Evolutionary conservation across 2,888 invertebrate genomes (phyloP).

Genomic region (Cistogaster globosa): DNA sequence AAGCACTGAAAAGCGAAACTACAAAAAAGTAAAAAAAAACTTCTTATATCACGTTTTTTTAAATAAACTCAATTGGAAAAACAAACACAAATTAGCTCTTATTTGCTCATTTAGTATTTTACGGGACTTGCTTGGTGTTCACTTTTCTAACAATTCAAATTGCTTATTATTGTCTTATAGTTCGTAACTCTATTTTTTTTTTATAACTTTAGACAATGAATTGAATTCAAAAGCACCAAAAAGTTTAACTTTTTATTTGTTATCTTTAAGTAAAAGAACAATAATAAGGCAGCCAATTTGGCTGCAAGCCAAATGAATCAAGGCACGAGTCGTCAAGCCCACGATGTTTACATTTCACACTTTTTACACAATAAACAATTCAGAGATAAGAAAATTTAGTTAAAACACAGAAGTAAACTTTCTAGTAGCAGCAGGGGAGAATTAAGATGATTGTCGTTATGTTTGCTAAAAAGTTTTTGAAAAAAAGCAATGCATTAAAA

Average conservation of each 20-base stretch:
- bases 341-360: neutral
- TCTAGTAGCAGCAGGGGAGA: neutral
- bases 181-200: neutral
- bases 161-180: neutral
- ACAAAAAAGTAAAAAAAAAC: too few species aligned
- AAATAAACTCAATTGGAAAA: too few species aligned
- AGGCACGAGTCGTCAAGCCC: neutral
- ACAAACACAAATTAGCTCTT: too few species aligned
- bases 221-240: neutral
- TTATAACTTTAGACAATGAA: too few species aligned
- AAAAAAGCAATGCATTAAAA: too few species aligned
- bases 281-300: slow-evolving; percentile 19
- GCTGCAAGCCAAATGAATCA: slow-evolving; percentile 15
- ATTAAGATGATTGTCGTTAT: too few species aligned
- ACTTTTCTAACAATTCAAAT: neutral
- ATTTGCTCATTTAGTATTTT: too few species aligned
- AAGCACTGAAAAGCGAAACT: too few species aligned
- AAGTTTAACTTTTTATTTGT: too few species aligned
- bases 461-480: too few species aligned
- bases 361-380: slow-evolving; percentile 9
- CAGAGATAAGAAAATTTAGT: slow-evolving; percentile 13
- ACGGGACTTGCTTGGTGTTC: too few species aligned
- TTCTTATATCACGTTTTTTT: too few species aligned
- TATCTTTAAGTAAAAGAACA: neutral
- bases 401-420: neutral